Evolutionary conservation across 2,113 vertebrate genomes (phyloP), one percentile per base, ranked within the genome.

Genomic region (Glaucomys volans): DNA sequence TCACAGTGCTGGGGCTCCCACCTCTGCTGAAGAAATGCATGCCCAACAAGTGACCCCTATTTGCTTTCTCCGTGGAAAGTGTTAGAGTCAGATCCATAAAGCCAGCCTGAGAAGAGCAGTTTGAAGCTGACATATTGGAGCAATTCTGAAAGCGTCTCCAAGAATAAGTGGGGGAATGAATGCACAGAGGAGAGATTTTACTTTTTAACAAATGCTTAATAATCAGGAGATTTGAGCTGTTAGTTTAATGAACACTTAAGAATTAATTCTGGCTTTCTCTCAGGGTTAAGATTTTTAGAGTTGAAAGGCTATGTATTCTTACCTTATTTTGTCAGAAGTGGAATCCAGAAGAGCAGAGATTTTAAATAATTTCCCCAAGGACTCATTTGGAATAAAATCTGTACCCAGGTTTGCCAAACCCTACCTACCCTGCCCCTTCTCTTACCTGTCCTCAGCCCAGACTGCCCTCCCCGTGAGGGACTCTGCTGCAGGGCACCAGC

Each of bases 161-260:
- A 95, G 62, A 95, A 74, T 88, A 86, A 87, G 95, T 50, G 76
- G 44, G 44, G 89, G n/a, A n/a, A n/a, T n/a, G n/a, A 66, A 94
- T 64, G 37, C 67, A 26, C 12, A 66, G 72, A 37, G 20, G 37
- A 44, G 52, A 94, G 96, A 79, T 82, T 95, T 95, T 80, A 79
- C 76, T 88, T 97, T 92, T 90, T 44, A 83, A 67, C 62, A 83
- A 67, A 80, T 4, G n/a, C 18, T 76, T 71, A 77, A 75, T 83
- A 84, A 80, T 69, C 69, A 74, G 11, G 76, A 94, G 52, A 87
- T 57, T 1, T 90, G 90, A 94, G 62, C 62, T 80, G 64, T 80
- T 87, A 76, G 50, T 84, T 97, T 93, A 76, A 95, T 40, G 64
- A 90, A 90, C 26, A 72, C 67, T 87, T 57, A 67, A 69, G 16